phyloP scores from a whole-genome alignment of 2,113 vertebrate genomes.

The Ardeotis arabs region DNA sequence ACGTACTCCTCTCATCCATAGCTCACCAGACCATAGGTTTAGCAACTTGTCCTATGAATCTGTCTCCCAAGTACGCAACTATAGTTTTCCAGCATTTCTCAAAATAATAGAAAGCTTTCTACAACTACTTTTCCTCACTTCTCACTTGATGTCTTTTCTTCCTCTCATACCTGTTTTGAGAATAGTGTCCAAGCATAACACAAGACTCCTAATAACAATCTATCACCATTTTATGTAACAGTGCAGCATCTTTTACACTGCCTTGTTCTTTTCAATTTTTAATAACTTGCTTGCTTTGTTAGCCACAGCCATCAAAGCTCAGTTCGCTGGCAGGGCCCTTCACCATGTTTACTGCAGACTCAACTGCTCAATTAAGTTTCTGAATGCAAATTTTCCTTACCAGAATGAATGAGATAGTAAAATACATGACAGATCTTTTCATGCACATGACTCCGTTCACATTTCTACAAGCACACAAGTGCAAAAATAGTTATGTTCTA shows the following conservation, averaged over 20 bases:
- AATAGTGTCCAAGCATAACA: not conserved
- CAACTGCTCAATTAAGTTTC: not conserved
- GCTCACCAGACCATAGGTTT: not conserved
- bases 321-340: not conserved
- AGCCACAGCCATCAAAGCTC: not conserved
- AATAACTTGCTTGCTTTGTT: not conserved
- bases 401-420: not conserved
- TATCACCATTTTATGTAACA: not conserved
- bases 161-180: not conserved
- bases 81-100: not conserved
- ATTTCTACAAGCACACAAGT: not conserved
- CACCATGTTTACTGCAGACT: not conserved
- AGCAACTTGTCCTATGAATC: not conserved
- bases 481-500: not conserved
- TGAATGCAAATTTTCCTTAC: not conserved
- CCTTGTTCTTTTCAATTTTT: not conserved
- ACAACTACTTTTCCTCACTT: not conserved
- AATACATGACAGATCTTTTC: not conserved
- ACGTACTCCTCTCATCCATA: not conserved
- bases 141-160: not conserved
- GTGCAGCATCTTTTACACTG: not conserved
- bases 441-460: not conserved
- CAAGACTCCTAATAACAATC: not conserved
- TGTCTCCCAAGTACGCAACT: not conserved
- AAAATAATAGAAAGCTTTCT: not conserved